phyloP scores from a whole-genome alignment of 1,140 invertebrate species.

The Kradibia gibbosae region DNA sequence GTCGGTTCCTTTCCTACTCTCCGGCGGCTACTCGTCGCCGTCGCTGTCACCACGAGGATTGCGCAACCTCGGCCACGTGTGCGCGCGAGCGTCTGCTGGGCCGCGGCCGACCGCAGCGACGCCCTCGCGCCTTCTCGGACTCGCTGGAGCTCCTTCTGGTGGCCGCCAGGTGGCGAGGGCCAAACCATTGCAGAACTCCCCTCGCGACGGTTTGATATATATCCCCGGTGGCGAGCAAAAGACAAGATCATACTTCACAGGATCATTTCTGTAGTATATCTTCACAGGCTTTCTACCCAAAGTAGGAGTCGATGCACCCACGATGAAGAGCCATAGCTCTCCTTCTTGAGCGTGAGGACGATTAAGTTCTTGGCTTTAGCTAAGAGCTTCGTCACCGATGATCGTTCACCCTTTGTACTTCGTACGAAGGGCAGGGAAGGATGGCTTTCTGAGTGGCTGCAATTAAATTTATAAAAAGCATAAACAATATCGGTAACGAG shows the following conservation, averaged over 20 bases:
- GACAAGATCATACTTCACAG: slow-evolving; percentile 74
- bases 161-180: slow-evolving; percentile 20
- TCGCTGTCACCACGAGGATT: too few species aligned
- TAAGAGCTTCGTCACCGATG: slow-evolving; percentile 67
- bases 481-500: too few species aligned
- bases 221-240: background rate
- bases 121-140: background rate
- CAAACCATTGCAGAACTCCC: background rate
- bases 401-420: slow-evolving; percentile 68
- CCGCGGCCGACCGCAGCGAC: background rate
- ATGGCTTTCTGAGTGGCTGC: slow-evolving; percentile 71
- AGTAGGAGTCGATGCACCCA: slow-evolving; percentile 68
- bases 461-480: background rate
- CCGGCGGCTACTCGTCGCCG: too few species aligned
- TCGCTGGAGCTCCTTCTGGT: background rate
- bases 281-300: slow-evolving; percentile 66
- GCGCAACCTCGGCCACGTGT: too few species aligned
- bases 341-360: slow-evolving; percentile 72
- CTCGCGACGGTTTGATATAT: background rate
- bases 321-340: slow-evolving; percentile 70
- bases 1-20: too few species aligned
- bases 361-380: slow-evolving; percentile 50
- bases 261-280: slow-evolving; percentile 75
- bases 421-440: slow-evolving; percentile 60
- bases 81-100: too few species aligned